Evolutionary conservation across 2,113 vertebrate genomes (phyloP).

Genomic region (Elephantulus edwardii): DNA sequence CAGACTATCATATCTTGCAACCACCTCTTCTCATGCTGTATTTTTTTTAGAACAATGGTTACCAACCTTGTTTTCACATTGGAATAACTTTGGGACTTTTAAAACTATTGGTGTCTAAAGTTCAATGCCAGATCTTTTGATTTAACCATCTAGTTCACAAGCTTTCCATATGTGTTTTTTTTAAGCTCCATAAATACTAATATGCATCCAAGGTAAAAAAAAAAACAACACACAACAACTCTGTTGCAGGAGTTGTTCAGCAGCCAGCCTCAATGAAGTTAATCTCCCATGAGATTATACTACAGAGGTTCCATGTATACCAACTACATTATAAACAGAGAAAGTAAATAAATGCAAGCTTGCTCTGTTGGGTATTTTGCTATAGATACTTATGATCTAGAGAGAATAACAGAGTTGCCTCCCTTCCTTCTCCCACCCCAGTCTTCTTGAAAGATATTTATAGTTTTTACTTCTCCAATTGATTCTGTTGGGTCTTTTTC

Average conservation of each 20-base stretch:
- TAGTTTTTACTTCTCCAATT: background rate
- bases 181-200: conserved; percentile 4
- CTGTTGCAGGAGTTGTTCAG: background rate
- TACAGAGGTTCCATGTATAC: background rate
- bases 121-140: background rate
- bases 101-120: background rate
- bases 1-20: background rate
- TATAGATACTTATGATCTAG: background rate
- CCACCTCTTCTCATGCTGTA: background rate
- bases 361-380: conserved; percentile 33
- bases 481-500: background rate
- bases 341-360: conserved; percentile 1
- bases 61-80: background rate
- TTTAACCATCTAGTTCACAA: conserved; percentile 15
- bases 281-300: background rate
- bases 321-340: background rate
- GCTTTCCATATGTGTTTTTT: background rate
- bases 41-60: conserved; percentile 19
- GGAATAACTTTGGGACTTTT: background rate
- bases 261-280: conserved; percentile 17
- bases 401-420: too few relatives aligned
- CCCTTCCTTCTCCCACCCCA: too few relatives aligned
- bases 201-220: background rate
- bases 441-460: conserved; percentile 28
- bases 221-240: too few relatives aligned